Base-by-base conservation (phyloP, 2,888 invertebrate species). In the Cetonia aurata region DNA sequence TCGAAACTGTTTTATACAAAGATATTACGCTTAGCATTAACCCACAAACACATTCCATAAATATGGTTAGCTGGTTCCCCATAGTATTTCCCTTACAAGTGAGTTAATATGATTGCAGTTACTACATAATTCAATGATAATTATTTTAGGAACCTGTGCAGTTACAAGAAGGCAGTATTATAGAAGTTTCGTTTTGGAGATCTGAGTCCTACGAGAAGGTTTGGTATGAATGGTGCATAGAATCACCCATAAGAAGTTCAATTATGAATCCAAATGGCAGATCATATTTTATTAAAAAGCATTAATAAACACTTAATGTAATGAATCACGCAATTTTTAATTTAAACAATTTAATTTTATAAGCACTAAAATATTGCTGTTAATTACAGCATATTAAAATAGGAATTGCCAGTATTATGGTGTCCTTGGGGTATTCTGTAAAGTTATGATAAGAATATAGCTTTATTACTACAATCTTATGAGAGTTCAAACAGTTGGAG, bases 1-100 rank as follows among this genome's bases (percentile, higher is more conserved):
- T 99, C 85, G 94, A 97, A 80, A 91, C 96, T 48, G 86, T 90
- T 19, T 87, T 99, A 13, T 98, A 94, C 84, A 93, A 93, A 73
- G 90, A 95, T 79, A 90, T 97, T 69, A 90, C 86, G 77, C 86
- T 99, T 57, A 98, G 98, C 83, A 98, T 96, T 79, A 91, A 94
- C 78, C 98, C 99, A 0, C 88, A 89, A 55, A 94, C 94, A 0
- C 95, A 96, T 82, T 96, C 97, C 17, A 88, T 89, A 0, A 95
- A 95, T 77, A 96, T 99, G 96, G 94, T 96, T 80, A 96, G 96
- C 73, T 99, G 99, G 99, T 99, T 99, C 83, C 98, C 99, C 6
- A 94, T 98, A 75, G 94, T 94, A 78, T 96, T 99, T 81, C 98
- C 99, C 8, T 89, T 96, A 55, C 88, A 89, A 85, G 95, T 94